Evolutionary conservation across 2,113 vertebrate species (phyloP).

Genomic region (Agapornis roseicollis): DNA sequence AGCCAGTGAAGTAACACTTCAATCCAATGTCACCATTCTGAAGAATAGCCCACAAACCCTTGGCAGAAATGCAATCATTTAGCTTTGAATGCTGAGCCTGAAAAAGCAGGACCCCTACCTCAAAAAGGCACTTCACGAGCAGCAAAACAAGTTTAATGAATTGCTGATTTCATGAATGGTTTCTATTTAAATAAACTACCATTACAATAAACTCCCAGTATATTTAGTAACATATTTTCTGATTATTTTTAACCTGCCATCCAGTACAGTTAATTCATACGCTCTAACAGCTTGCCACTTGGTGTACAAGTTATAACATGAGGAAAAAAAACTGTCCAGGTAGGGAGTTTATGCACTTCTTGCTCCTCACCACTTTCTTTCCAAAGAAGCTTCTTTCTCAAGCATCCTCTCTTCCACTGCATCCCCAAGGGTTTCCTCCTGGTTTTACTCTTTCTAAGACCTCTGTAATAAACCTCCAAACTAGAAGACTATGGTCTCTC

Average conservation of each 20-base stretch:
- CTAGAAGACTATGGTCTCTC: background rate
- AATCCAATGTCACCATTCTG: background rate
- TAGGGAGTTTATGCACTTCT: background rate
- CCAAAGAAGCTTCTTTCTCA: background rate
- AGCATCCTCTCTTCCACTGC: background rate
- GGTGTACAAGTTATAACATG: rapidly evolving
- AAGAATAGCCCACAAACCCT: background rate
- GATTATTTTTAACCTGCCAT: background rate
- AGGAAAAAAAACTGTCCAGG: background rate
- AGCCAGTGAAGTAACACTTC: background rate
- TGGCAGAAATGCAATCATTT: background rate
- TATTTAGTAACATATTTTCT: background rate
- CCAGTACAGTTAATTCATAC: background rate
- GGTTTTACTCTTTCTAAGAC: background rate
- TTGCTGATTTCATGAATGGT: background rate
- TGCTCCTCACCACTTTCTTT: background rate
- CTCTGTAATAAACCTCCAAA: background rate
- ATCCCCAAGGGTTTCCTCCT: background rate
- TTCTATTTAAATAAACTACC: background rate
- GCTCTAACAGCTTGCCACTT: background rate
- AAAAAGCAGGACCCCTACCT: background rate
- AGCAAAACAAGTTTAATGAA: background rate
- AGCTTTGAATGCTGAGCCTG: background rate
- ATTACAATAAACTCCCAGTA: background rate
- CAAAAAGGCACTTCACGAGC: background rate